Base-by-base conservation (phyloP, 2,888 invertebrate genomes). In the Cordilura impudica region DNA sequence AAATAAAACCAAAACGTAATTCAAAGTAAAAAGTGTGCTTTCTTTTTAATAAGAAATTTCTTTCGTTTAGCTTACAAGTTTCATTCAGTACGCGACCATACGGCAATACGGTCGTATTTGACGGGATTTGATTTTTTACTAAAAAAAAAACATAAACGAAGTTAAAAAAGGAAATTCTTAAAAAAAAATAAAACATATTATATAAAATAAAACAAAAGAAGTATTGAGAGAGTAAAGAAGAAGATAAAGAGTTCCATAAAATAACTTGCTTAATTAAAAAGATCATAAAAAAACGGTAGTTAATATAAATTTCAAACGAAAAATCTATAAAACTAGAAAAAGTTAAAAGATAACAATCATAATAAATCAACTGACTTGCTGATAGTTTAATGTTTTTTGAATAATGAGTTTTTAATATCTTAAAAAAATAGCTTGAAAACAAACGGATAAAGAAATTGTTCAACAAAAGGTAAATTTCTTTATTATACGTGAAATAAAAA, bases 11-110 rank as follows among this genome's bases (percentile, higher is more conserved):
- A 77, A 72, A 75, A 67, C 74, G 58, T 78, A 79, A 77, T 70
- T 77, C 67, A 70, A 83, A 70, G 53, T 73, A 76, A 81, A 76
- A 79, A 78, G 71, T 79, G 83, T 85, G 86, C 87, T 87, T 87
- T 87, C 87, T 87, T 87, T 86, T 86, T 84, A 83, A 84, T 31
- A 65, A 65, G 83, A 84, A 86, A 88, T 87, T 87, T 87, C 87
- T 88, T 88, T 85, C 82, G 83, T 49, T 83, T 83, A 76, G 82
- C 82, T 77, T 78, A 82, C 82, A 82, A 87, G 84, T 84, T 86
- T 87, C 87, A 87, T 88, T 87, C 87, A 86, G 85, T 86, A 84
- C 83, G 83, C 83, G 86, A 84, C 87, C 84, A 84, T 84, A 83
- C 83, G 83, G 81, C 82, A 83, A 82, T 82, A 76, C 85, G 84